phyloP scores from a whole-genome alignment of 2,113 vertebrate genomes.

The Parus major region DNA sequence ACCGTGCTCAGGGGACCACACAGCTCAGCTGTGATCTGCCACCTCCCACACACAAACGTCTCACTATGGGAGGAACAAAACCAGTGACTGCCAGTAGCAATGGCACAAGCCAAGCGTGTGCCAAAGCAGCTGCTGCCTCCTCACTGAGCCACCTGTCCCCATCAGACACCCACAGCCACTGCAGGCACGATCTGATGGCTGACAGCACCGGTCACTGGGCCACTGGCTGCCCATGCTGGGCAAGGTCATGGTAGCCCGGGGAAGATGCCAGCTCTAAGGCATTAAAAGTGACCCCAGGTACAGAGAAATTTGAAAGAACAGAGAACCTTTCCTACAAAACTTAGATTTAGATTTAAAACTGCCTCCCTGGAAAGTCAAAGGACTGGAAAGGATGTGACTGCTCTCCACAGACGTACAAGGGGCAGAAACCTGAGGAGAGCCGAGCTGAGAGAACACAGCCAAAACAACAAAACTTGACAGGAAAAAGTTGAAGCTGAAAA shows the following conservation, averaged over 20 bases:
- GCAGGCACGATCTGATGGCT: accelerated
- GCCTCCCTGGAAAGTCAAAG: neutral
- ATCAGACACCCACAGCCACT: neutral
- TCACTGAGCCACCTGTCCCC: neutral
- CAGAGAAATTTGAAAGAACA: neutral
- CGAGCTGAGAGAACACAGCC: neutral
- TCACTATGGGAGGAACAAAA: accelerated
- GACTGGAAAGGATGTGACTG: neutral
- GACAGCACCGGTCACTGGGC: neutral
- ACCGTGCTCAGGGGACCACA: neutral
- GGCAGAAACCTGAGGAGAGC: neutral
- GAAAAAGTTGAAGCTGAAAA: neutral
- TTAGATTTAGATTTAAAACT: neutral
- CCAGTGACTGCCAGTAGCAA: accelerated
- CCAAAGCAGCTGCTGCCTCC: neutral
- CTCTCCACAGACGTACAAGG: neutral
- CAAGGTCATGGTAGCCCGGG: neutral
- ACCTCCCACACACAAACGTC: neutral
- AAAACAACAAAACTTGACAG: neutral
- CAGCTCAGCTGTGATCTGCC: neutral
- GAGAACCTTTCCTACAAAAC: neutral
- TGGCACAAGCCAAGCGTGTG: neutral
- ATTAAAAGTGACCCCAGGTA: neutral
- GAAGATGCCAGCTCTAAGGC: neutral
- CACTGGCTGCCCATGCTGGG: neutral